Evolutionary conservation across 2,797 vertebrate species (phyloP).

Genomic region (Clarias laeviceps): DNA sequence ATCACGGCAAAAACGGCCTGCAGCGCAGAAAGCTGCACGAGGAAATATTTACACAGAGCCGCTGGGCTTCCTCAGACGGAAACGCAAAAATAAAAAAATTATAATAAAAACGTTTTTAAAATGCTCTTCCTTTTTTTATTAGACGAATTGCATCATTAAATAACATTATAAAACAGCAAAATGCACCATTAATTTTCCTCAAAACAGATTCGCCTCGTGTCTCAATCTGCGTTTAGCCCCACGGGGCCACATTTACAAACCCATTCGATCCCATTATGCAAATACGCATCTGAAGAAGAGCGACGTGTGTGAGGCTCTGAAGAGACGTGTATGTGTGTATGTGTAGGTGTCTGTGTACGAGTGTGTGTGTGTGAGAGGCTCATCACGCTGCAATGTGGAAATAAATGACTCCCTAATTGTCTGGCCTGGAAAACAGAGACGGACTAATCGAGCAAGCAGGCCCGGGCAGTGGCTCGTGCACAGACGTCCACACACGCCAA

Average conservation of each 20-base stretch:
- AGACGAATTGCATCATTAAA: conserved; percentile 99
- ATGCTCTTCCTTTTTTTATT: conserved; percentile 87
- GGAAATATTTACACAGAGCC: conserved; percentile 84
- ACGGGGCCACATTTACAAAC: conserved; percentile 83
- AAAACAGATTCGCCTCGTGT: conserved; percentile 89
- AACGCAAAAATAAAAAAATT: conserved; percentile 66
- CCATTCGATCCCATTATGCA: conserved; percentile 91
- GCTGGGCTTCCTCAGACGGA: conserved; percentile 78
- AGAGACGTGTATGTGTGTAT: conserved; percentile 73
- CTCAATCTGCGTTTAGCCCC: conserved; percentile 89
- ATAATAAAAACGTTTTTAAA: conserved; percentile 76
- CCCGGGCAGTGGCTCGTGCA: conserved; percentile 30
- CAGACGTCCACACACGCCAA: conserved; percentile 2
- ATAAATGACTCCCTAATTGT: conserved; percentile 89
- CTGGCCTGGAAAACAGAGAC: conserved; percentile 72
- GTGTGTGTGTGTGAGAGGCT: conserved; percentile 54
- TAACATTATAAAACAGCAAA: conserved; percentile 99
- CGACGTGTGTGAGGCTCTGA: conserved; percentile 68
- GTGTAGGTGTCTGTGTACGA: conserved; percentile 59
- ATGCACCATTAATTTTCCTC: conserved; percentile 99
- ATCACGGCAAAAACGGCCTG: conserved; percentile 71
- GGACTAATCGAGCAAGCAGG: conserved; percentile 61
- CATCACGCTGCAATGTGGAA: conserved; percentile 82
- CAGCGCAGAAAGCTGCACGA: conserved; percentile 74
- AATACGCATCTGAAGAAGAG: conserved; percentile 80